These are phyloP conservation scores for Carassius auratus DNA, from an alignment of 2,113 vertebrate species.

Conservation along the genomic window DNA sequence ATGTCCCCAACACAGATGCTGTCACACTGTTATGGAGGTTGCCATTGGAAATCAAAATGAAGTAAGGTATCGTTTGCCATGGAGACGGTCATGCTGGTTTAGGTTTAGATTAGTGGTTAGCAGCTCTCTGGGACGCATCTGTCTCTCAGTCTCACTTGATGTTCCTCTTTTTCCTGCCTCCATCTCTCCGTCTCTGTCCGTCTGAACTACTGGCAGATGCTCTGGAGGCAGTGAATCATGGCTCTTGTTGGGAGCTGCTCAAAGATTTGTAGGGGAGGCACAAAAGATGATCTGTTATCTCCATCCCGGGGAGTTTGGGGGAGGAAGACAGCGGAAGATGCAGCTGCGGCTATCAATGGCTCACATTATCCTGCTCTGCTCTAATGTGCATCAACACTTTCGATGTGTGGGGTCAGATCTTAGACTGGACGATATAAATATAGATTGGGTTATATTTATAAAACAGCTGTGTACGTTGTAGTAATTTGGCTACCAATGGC, in stretches of 20 bases:
- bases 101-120: constrained; percentile 20
- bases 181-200: neutral
- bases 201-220: constrained; percentile 35
- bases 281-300: constrained; percentile 42
- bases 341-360: neutral
- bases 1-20: constrained; percentile 28
- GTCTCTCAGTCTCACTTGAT: neutral
- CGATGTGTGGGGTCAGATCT: constrained; percentile 7
- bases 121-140: neutral
- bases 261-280: constrained; percentile 12
- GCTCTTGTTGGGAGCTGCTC: constrained; percentile 32
- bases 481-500: neutral
- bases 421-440: neutral
- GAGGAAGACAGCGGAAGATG: constrained; percentile 24
- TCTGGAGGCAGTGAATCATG: constrained; percentile 51
- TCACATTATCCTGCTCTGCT: constrained; percentile 15
- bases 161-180: neutral
- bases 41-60: constrained; percentile 26
- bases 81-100: constrained; percentile 31
- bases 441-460: neutral
- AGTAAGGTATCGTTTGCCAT: constrained; percentile 20
- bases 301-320: constrained; percentile 20
- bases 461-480: neutral
- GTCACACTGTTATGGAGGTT: constrained; percentile 50
- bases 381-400: constrained; percentile 9